Conservation (phyloP, 2,888 invertebrate genomes). For the Agonopterix arenella region DNA sequence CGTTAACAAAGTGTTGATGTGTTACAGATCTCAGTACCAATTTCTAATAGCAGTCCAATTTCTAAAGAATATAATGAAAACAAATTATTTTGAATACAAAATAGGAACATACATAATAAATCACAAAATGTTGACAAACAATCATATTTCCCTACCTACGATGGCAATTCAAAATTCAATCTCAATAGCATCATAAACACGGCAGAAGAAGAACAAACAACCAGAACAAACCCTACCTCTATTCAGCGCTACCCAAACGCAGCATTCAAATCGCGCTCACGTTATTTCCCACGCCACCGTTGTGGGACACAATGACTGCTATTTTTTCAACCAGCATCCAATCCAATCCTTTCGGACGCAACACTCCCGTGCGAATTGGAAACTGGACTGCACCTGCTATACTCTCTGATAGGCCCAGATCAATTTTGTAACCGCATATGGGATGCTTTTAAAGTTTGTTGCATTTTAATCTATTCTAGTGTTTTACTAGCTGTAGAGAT, state of each 20-base stretch:
- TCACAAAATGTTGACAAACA: no score
- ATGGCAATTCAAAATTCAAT: no score
- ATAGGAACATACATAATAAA: no score
- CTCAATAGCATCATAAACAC: no score
- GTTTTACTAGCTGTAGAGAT: no score
- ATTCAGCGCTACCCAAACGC: background rate
- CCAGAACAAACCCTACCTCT: background rate
- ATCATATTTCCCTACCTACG: no score
- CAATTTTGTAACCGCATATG: slow-evolving; percentile 31
- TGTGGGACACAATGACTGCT: slow-evolving; percentile 22
- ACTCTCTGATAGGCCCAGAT: slow-evolving; percentile 30
- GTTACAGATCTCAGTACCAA: no score
- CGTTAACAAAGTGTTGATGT: no score
- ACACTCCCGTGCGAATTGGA: slow-evolving; percentile 41
- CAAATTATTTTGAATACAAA: no score
- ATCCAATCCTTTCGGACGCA: slow-evolving; percentile 38
- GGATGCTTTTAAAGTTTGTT: background rate
- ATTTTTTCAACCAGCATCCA: slow-evolving; percentile 42
- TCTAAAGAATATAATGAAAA: no score
- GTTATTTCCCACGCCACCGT: slow-evolving; percentile 23
- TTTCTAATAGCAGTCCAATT: no score
- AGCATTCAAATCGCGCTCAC: background rate
- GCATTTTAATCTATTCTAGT: no score
- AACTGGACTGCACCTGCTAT: slow-evolving; percentile 41
- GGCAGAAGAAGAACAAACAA: background rate